A percentile compares a stretch with the other conserved stretches of the same genome.
These are phyloP conservation scores for Amphiprion clarkii DNA, from an alignment of 2,797 vertebrate species.

Conservation along the genomic window DNA sequence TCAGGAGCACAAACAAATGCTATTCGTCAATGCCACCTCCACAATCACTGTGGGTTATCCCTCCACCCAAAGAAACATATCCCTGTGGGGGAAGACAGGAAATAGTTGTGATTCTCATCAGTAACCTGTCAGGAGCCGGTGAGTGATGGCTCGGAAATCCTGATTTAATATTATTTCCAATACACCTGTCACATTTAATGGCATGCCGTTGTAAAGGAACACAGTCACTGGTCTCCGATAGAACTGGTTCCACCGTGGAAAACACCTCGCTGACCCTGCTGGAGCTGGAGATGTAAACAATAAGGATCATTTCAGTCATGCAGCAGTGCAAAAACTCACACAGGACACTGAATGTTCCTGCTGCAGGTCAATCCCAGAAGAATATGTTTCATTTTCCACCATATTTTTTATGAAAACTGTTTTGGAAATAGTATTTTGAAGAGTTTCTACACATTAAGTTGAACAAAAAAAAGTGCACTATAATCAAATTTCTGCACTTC, in stretches of 20 bases:
- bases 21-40: constrained; percentile 65
- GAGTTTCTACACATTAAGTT: too few species aligned
- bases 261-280: constrained; percentile 36
- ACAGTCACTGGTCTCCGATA: constrained; percentile 50
- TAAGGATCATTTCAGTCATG: constrained; percentile 17
- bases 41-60: constrained; percentile 34
- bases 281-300: constrained; percentile 44
- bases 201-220: constrained; percentile 56
- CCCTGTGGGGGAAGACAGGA: constrained; percentile 61
- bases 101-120: constrained; percentile 79
- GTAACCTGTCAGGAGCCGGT: constrained; percentile 76
- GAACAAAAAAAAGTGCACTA: background rate
- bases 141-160: constrained; percentile 65
- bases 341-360: background rate
- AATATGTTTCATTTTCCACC: too few species aligned
- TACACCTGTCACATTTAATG: constrained; percentile 73
- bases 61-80: constrained; percentile 41
- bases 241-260: constrained; percentile 51
- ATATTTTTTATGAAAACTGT: too few species aligned
- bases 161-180: constrained; percentile 74
- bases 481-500: background rate
- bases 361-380: too few species aligned
- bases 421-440: too few species aligned
- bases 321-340: background rate
- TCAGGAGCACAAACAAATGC: constrained; percentile 49